A percentile compares a stretch with the other conserved stretches of the same genome.
Evolutionary conservation across 92 coral and sea anemone genomes (phyloP).

Genomic region (Blastomussa wellsi): DNA sequence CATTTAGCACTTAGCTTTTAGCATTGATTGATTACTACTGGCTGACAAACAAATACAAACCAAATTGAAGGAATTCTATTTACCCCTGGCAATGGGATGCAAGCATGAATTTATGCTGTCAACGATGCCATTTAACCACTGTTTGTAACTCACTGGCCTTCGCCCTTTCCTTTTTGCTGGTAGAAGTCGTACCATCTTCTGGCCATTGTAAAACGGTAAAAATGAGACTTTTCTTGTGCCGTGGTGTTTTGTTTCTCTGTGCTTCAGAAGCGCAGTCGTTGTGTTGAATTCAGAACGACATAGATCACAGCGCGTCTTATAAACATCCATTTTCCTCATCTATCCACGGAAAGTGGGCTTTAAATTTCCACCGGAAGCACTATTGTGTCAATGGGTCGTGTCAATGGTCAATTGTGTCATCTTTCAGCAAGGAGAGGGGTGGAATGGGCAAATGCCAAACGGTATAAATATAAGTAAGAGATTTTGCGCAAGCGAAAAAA

Average conservation of each 20-base stretch:
- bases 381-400: background rate
- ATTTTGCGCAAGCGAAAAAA: background rate
- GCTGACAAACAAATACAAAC: background rate
- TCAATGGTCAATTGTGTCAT: background rate
- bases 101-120: slow-evolving; percentile 35
- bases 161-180: slow-evolving; percentile 19
- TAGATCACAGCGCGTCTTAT: slow-evolving; percentile 29
- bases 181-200: slow-evolving; percentile 21
- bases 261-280: slow-evolving; percentile 21
- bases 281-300: slow-evolving; percentile 17
- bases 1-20: too few species aligned
- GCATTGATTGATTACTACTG: too few species aligned
- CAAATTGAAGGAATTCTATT: background rate
- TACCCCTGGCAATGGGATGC: slow-evolving; percentile 34
- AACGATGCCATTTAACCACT: slow-evolving; percentile 32
- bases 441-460: background rate
- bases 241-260: slow-evolving; percentile 25
- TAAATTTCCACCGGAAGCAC: background rate
- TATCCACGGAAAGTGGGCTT: background rate
- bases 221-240: background rate
- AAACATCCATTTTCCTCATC: slow-evolving; percentile 18
- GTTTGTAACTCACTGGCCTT: slow-evolving; percentile 24
- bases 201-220: slow-evolving; percentile 27
- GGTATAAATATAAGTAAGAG: background rate
- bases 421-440: too few species aligned